Evolutionary conservation across 2,888 invertebrate species (phyloP), one percentile per base, ranked within the genome.

Genomic region (Isoperla grammatica): DNA sequence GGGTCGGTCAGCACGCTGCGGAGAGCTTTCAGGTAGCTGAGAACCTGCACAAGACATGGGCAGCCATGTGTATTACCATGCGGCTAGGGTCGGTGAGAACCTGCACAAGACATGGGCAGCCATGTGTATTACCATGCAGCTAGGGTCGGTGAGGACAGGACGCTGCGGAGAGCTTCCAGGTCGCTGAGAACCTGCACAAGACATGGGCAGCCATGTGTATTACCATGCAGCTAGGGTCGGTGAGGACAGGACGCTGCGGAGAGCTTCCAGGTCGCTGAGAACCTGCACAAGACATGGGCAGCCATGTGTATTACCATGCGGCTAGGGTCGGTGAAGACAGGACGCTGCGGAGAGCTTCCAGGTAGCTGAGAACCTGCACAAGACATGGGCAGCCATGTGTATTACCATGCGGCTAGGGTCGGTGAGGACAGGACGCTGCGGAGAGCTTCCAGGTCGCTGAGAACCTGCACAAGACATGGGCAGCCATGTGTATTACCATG

Each of bases 141-240:
- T 72, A 0, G 82, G 81, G 53, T 76, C 69, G 0, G 84, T 83
- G 15, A 93, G 74, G 2, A 75, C 74, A n/a, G n/a, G n/a, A n/a
- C n/a, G 46, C 74, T 73, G 61, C 87, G 79, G 0, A 90, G 75
- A 6, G 74, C 71, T 64, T 83, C 69, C 5, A 82, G 69, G 8
- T 71, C 71, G 1, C 76, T 67, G 1, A 78, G 74, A 0, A 76
- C 73, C 57, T 77, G 74, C 3, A 29, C n/a, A n/a, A n/a, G n/a
- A 90, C 79, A 73, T 90, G 84, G 0, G 85, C 81, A 1, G 90
- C 85, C 62, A 92, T 73, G 70, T 91, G 88, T 6, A 93, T 72
- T 67, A 82, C 82, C 59, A 87, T 71, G 68, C 83, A 84, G n/a
- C 76, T 72, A 0, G 82, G 81, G 53, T 76, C 69, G 0, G 84